Conservation (phyloP, 2,113 vertebrate species). For the Hydropotes inermis region DNA sequence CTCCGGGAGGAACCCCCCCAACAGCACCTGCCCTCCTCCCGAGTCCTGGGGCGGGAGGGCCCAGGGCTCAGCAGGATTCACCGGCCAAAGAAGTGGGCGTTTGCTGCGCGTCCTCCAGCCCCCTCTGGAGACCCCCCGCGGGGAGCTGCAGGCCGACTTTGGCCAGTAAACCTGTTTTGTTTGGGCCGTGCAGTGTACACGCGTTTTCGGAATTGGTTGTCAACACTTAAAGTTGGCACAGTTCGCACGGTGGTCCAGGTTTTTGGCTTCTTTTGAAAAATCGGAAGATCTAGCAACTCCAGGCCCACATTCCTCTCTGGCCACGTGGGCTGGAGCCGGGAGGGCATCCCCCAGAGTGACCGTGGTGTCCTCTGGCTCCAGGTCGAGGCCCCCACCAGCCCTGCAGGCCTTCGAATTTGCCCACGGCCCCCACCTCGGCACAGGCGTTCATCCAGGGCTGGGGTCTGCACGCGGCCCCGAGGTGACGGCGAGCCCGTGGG, state of each 20-base stretch:
- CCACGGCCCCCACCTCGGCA: neutral
- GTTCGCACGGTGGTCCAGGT: conserved; percentile 24
- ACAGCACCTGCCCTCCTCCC: neutral
- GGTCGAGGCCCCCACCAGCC: neutral
- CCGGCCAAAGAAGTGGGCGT: neutral
- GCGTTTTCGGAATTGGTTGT: conserved; percentile 45
- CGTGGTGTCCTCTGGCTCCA: neutral
- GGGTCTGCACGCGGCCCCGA: neutral
- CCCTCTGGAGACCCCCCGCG: neutral
- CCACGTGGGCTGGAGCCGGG: neutral
- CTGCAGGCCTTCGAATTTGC: neutral
- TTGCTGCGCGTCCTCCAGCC: neutral
- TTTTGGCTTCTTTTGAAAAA: conserved; percentile 60
- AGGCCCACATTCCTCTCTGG: conserved; percentile 19
- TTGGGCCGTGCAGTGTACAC: conserved; percentile 51
- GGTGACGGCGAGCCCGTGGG: neutral
- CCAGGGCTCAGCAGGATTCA: too few species aligned
- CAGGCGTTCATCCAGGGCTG: neutral
- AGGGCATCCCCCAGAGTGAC: neutral
- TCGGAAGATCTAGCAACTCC: neutral
- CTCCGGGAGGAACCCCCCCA: neutral
- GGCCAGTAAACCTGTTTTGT: conserved; percentile 30
- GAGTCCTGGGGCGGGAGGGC: neutral
- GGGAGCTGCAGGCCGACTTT: neutral
- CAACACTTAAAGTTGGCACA: conserved; percentile 53